Evolutionary conservation across 2,113 vertebrate genomes (phyloP).

Genomic region (Tychaedon coryphoeus): DNA sequence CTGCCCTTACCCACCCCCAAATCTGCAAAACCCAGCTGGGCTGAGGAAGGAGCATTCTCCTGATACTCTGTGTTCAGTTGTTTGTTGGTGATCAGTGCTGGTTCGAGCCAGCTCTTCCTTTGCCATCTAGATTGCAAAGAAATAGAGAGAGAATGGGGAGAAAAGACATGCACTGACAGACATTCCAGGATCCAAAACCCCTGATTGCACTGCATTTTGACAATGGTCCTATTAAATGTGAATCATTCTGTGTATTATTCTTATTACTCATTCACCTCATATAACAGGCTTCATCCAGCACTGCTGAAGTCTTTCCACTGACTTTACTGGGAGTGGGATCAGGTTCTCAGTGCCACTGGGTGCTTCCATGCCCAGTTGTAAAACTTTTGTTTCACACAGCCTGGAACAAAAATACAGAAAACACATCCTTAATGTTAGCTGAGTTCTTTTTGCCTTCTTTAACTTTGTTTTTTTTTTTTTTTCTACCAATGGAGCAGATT

Average conservation of each 20-base stretch:
- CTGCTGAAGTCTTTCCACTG: constrained; percentile 23
- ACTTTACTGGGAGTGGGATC: background rate
- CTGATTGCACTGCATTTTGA: constrained; percentile 17
- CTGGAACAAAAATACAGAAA: background rate
- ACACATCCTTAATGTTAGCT: background rate
- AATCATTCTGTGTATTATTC: constrained; percentile 38
- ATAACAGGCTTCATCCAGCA: background rate
- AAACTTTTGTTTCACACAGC: background rate
- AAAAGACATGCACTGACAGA: background rate
- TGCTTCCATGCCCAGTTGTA: background rate
- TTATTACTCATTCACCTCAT: constrained; percentile 35
- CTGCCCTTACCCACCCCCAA: background rate
- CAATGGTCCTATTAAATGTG: constrained; percentile 41
- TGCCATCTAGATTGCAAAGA: background rate
- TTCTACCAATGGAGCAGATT: background rate
- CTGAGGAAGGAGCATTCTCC: background rate
- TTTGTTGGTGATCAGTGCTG: background rate
- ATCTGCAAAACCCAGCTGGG: background rate
- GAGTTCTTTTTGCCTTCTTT: background rate
- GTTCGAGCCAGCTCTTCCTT: background rate
- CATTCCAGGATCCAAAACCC: background rate
- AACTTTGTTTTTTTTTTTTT: background rate
- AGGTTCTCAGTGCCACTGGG: background rate
- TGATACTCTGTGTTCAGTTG: background rate
- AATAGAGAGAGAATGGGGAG: background rate